Evolutionary conservation across 1,140 invertebrate genomes (phyloP).

Genomic region (Oncopodura yosiiana): DNA sequence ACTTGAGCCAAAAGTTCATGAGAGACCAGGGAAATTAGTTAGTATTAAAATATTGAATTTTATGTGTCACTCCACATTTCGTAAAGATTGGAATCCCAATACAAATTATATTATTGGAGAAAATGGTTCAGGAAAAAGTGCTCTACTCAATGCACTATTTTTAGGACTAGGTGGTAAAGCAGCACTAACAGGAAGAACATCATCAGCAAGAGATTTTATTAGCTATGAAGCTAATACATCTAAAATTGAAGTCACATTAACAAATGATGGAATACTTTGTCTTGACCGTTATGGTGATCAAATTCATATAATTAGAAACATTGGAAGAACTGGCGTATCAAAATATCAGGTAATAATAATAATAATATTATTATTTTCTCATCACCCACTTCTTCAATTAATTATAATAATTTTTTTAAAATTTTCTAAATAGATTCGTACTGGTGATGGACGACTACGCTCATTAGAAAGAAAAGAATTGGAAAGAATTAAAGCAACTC

Average conservation of each 20-base stretch:
- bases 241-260: constrained; percentile 58
- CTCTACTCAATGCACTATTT: constrained; percentile 74
- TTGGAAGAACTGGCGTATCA: constrained; percentile 51
- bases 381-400: not conserved
- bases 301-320: constrained; percentile 62
- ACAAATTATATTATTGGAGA: constrained; percentile 73
- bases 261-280: constrained; percentile 58
- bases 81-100: not conserved
- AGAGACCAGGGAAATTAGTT: not conserved
- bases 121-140: constrained; percentile 95
- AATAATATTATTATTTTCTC: not conserved
- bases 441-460: not conserved
- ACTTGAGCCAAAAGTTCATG: too few relatives aligned
- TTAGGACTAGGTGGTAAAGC: constrained; percentile 77
- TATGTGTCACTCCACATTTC: not conserved
- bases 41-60: constrained; percentile 1
- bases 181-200: constrained; percentile 61
- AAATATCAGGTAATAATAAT: not conserved
- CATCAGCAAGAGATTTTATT: constrained; percentile 55
- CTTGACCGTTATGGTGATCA: constrained; percentile 65
- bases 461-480: constrained; percentile 43
- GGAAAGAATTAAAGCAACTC: constrained; percentile 51
- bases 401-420: constrained; percentile 43
- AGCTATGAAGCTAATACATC: constrained; percentile 8
- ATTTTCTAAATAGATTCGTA: not conserved